Base-by-base conservation (phyloP, 2,888 invertebrate genomes). In the Campoplex nolae region DNA sequence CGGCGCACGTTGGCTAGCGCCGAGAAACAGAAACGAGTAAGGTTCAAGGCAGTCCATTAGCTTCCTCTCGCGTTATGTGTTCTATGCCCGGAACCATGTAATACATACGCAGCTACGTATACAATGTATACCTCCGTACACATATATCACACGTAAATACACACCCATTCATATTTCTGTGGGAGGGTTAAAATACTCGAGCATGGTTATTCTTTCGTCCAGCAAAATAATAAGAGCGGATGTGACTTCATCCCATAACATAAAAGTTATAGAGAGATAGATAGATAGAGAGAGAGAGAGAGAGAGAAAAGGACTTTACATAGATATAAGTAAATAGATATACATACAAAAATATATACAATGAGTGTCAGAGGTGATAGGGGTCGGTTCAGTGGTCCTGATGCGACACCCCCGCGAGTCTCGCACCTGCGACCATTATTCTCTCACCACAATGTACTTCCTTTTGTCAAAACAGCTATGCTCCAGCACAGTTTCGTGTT, bases 381-480 rank as follows among this genome's bases (percentile, higher is more conserved):
- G 68, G 78, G 58, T 82, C 75, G 74, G 62, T 70, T 75, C 82
- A 70, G 42, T 68, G 84, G 56, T 51, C 74, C 62, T 83, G 65
- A 56, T 62, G 18, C 70, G 62, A 73, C 81, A 82, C 88, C 88
- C 87, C 88, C 86, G 85, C 88, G 83, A 77, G 70, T 87, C 88
- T 65, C 73, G 51, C 86, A 89, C 88, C 88, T 89, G 85, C 71
- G 38, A 38, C 88, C 89, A 91, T 91, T 91, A 91, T 91, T 91
- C 91, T 88, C 90, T 88, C 89, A 88, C 91, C 90, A 92, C 92
- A 92, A 92, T 92, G 92, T 90, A 92, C 91, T 92, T 92, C 92
- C 92, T 90, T 91, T 91, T 88, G 85, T 89, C 89, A 85, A 88
- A 90, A 89, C 87, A 88, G 76, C 85, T 83, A 71, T 65, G 42